Evolutionary conservation across 1,140 invertebrate species (phyloP).

Genomic region (Papilio aristodemus): DNA sequence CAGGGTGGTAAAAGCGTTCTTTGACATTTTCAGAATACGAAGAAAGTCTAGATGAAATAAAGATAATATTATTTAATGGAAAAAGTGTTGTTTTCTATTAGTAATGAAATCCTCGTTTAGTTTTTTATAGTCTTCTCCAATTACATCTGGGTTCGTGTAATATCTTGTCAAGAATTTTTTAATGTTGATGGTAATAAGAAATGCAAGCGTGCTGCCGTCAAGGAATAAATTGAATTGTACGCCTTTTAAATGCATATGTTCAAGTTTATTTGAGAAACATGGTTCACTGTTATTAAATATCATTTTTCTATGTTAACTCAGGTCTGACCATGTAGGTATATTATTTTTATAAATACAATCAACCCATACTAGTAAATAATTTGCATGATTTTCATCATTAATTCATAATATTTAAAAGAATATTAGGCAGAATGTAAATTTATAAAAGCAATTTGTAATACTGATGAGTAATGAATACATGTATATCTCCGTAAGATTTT

Average conservation of each 20-base stretch:
- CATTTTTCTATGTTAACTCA: neutral
- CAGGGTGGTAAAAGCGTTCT: neutral
- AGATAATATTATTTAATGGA: neutral
- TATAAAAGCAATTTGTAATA: neutral
- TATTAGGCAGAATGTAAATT: neutral
- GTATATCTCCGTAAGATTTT: neutral
- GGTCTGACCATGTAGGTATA: neutral
- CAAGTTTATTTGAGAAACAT: constrained; percentile 5
- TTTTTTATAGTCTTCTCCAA: neutral
- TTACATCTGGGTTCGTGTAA: neutral
- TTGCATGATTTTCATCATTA: no score
- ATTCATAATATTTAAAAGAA: neutral
- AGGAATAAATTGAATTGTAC: constrained; percentile 20
- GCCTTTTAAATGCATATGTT: constrained; percentile 22
- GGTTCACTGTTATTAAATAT: neutral
- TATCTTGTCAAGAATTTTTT: neutral
- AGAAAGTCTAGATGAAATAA: neutral
- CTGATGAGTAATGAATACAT: no score
- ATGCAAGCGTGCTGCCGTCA: neutral
- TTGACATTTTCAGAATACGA: constrained; percentile 4
- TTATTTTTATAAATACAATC: no score
- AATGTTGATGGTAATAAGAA: neutral
- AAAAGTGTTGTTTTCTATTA: neutral
- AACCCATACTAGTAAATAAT: no score
- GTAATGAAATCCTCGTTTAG: neutral